Conservation (phyloP, 2,888 invertebrate genomes). For the Caenorhabditis doughertyi region DNA sequence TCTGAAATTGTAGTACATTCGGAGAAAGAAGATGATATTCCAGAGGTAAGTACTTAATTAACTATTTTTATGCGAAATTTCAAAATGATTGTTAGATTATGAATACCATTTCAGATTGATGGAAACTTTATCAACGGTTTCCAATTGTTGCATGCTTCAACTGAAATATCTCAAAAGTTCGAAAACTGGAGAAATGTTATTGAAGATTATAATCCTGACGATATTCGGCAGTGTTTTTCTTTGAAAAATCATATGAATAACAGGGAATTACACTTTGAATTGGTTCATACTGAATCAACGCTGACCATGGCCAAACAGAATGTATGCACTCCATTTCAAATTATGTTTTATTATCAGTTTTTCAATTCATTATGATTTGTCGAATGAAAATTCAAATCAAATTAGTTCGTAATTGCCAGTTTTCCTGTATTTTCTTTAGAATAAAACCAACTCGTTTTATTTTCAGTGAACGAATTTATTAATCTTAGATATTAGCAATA, state of each 20-base stretch:
- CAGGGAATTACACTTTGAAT: slow-evolving; percentile 4
- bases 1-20: too few species aligned
- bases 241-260: background rate
- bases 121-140: slow-evolving; percentile 1
- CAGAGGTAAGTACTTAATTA: too few species aligned
- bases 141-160: background rate
- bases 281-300: background rate
- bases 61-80: too few species aligned
- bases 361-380: background rate
- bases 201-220: background rate
- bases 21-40: too few species aligned
- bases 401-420: too few species aligned
- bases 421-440: too few species aligned
- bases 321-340: slow-evolving; percentile 6
- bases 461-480: too few species aligned
- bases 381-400: too few species aligned
- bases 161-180: background rate
- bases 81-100: too few species aligned
- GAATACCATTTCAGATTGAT: background rate
- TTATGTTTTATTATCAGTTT: background rate
- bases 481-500: too few species aligned
- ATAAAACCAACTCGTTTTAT: too few species aligned
- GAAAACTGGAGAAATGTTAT: slow-evolving; percentile 10
- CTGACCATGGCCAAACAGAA: background rate
- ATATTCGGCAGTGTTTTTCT: background rate